These are phyloP conservation scores for Cataglyphis altisquamis DNA, from an alignment of 2,888 invertebrate genomes.

Conservation along the genomic window DNA sequence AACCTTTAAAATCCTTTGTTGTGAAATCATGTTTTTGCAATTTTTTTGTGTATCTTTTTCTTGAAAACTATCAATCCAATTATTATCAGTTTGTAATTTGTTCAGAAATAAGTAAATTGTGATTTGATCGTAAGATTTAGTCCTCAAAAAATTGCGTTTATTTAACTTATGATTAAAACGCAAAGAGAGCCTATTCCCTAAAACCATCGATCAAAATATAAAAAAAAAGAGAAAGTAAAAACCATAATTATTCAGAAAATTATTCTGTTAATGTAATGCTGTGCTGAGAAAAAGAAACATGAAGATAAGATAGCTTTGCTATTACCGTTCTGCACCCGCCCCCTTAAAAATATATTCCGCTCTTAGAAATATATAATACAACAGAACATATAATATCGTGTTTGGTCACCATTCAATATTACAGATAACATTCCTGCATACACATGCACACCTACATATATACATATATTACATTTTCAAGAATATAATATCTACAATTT, in stretches of 20 bases:
- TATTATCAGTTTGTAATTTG: neutral
- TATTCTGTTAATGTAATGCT: neutral
- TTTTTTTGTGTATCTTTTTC: too few species aligned
- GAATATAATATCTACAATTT: conserved; percentile 18
- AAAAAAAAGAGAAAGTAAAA: neutral
- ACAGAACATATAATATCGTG: neutral
- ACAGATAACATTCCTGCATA: neutral
- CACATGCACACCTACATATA: neutral
- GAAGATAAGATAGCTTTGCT: neutral
- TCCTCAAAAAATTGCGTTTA: neutral
- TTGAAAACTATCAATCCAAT: too few species aligned
- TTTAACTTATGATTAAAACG: neutral
- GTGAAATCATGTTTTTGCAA: too few species aligned
- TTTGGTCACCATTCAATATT: neutral
- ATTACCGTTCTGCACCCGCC: neutral
- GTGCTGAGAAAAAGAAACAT: neutral
- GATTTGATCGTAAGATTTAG: neutral
- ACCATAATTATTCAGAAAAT: neutral
- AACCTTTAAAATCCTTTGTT: too few species aligned
- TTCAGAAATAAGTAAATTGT: neutral
- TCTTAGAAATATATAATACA: neutral
- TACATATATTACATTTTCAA: conserved; percentile 10
- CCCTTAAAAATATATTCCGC: neutral
- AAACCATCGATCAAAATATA: neutral
- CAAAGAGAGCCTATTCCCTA: neutral